Evolutionary conservation across 2,888 invertebrate genomes (phyloP).

Genomic region (Idaea dimidiata): DNA sequence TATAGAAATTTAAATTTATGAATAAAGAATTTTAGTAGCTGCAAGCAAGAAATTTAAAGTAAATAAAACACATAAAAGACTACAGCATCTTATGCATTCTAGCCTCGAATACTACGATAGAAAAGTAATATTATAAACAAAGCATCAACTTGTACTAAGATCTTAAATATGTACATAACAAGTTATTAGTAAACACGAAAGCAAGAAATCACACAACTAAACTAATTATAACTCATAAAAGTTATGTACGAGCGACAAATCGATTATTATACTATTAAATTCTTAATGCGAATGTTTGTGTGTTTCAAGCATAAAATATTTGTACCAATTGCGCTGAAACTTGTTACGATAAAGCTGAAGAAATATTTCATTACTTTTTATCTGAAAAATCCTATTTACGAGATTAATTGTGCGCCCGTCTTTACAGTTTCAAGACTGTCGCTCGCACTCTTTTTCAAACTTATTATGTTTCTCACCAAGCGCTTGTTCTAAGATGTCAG

Average conservation of each 20-base stretch:
- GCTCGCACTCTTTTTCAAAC: background rate
- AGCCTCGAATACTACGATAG: background rate
- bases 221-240: background rate
- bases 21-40: conserved; percentile 39
- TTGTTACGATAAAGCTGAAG: too few relatives aligned
- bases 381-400: too few relatives aligned
- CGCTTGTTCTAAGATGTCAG: conserved; percentile 63
- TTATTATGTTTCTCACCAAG: conserved; percentile 58
- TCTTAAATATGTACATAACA: background rate
- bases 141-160: background rate
- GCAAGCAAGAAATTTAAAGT: conserved; percentile 37
- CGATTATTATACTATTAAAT: background rate
- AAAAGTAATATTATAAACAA: background rate
- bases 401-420: too few relatives aligned
- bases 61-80: background rate
- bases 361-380: too few relatives aligned
- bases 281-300: background rate
- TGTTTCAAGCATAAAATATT: too few relatives aligned
- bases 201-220: background rate
- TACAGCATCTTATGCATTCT: background rate
- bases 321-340: too few relatives aligned
- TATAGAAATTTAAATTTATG: conserved; percentile 16
- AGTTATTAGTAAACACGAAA: background rate
- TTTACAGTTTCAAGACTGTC: background rate
- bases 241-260: background rate